These are phyloP conservation scores for Sporophila hypoxantha DNA, from an alignment of 2,113 vertebrate genomes.

Conservation along the genomic window DNA sequence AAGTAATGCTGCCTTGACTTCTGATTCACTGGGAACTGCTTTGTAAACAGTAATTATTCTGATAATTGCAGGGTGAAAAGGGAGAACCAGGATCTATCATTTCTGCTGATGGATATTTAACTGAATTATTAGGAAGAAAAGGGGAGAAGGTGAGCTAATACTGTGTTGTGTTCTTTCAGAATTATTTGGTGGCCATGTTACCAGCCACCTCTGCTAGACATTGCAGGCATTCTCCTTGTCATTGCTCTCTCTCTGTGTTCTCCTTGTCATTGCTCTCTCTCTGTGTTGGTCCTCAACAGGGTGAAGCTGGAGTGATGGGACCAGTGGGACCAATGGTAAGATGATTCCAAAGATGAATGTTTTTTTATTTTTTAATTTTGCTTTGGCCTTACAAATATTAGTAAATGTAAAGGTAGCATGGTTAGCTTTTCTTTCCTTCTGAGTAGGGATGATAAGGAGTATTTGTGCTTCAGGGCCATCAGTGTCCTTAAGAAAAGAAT, in stretches of 20 bases:
- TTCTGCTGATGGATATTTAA: conserved; percentile 68
- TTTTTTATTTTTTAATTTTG: not conserved
- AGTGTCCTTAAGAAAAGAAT: not conserved
- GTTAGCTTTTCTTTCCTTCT: not conserved
- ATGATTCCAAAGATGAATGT: not conserved
- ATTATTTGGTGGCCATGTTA: not conserved
- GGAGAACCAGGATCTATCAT: conserved; percentile 80
- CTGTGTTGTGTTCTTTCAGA: not conserved
- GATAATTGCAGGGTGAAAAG: conserved; percentile 82
- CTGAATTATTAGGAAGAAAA: conserved; percentile 61
- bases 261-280: not conserved
- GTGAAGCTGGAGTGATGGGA: conserved; percentile 77
- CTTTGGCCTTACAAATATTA: not conserved
- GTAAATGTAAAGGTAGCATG: not conserved
- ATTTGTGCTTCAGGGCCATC: not conserved
- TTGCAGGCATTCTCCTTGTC: not conserved
- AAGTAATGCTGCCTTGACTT: not conserved
- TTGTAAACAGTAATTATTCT: conserved; percentile 1
- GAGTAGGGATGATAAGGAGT: not conserved
- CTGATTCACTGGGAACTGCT: not conserved
- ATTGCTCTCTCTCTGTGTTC: not conserved
- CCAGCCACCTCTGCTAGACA: not conserved
- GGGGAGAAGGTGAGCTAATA: conserved; percentile 71
- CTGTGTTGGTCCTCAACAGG: conserved; percentile 67
- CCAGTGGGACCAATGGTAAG: conserved; percentile 77